Base-by-base conservation (phyloP, 2,888 invertebrate species). In the Rambutsinella grinnellia region DNA sequence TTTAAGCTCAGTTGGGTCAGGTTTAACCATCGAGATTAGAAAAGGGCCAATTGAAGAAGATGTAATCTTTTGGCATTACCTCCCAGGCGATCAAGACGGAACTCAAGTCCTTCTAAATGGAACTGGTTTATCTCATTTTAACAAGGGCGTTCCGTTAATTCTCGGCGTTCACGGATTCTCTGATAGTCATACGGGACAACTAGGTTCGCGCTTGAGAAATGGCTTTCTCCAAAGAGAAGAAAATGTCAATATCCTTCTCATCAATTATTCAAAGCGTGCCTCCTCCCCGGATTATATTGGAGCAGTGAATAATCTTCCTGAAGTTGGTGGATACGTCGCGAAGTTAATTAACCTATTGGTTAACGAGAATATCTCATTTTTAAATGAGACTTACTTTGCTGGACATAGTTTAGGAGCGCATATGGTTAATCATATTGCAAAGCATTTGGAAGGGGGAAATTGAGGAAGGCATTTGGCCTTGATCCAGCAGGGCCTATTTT, bases 341-440 rank as follows among this genome's bases (percentile, higher is more conserved):
- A 85, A 86, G 81, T 89, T 91, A 83, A 88, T 91, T 1, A 90
- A 91, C 84, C 91, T 89, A 78, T 84, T 91, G 66, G 90, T 90
- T 0, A 87, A 89, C 1, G 89, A 90, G 80, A 90, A 90, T 0
- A 36, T 65, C 6, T 84, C 90, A 49, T 86, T 89, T 49, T 83
- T 90, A 44, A 88, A 89, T 27, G 88, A 87, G 69, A 88, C 91
- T 0, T 91, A 91, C 83, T 85, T 91, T 26, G 86, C 91, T 2
- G 91, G 92, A 0, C 89, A 91, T 85, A 91, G 91, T 83, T 84
- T 92, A 66, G 92, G 91, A 0, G 90, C 90, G 0, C 91, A 92
- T 79, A 88, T 90, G 74, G 91, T 91, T 0, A 92, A 92, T 0
- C 90, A 91, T 0, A 89, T 90, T 0, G 91, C 91, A 0, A 86